These are phyloP conservation scores for Chelmon rostratus DNA, from an alignment of 2,797 vertebrate species.

Conservation along the genomic window DNA sequence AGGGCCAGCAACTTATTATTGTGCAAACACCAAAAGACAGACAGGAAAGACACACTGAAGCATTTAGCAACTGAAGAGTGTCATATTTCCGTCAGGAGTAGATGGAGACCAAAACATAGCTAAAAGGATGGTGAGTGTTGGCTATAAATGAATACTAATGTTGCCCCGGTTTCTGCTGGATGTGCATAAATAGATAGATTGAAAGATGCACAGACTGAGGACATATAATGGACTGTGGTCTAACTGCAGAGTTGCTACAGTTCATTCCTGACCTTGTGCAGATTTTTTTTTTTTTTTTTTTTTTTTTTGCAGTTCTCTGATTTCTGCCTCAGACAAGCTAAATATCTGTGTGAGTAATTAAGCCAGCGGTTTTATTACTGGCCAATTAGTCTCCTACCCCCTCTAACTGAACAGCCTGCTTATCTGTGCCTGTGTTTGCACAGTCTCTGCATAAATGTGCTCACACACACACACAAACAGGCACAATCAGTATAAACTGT, in stretches of 20 bases:
- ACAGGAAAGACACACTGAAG: not conserved
- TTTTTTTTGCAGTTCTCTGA: conserved; percentile 42
- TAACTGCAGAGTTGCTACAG: conserved; percentile 19
- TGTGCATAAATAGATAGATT: not conserved
- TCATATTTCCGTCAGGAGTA: not conserved
- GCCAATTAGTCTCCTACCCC: conserved; percentile 72
- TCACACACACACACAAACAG: conserved; percentile 21
- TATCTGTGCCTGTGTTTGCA: conserved; percentile 78
- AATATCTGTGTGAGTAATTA: conserved; percentile 72
- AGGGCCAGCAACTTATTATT: not conserved
- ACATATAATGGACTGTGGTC: not conserved
- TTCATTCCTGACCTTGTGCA: conserved; percentile 67
- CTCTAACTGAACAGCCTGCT: conserved; percentile 64
- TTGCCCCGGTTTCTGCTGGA: not conserved
- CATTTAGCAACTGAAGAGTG: not conserved
- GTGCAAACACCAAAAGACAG: too few relatives aligned
- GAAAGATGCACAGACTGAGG: not conserved
- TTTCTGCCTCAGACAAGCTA: conserved; percentile 59
- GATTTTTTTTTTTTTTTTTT: too few relatives aligned
- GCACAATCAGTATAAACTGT: conserved; percentile 61
- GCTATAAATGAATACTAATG: not conserved
- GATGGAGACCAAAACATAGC: not conserved
- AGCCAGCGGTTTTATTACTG: conserved; percentile 72
- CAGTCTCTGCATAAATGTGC: conserved; percentile 64
- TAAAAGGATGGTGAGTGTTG: not conserved